Base-by-base conservation (phyloP, 37 sponge, comb jelly and placozoan genomes). In the Lycopodina hypogea region DNA sequence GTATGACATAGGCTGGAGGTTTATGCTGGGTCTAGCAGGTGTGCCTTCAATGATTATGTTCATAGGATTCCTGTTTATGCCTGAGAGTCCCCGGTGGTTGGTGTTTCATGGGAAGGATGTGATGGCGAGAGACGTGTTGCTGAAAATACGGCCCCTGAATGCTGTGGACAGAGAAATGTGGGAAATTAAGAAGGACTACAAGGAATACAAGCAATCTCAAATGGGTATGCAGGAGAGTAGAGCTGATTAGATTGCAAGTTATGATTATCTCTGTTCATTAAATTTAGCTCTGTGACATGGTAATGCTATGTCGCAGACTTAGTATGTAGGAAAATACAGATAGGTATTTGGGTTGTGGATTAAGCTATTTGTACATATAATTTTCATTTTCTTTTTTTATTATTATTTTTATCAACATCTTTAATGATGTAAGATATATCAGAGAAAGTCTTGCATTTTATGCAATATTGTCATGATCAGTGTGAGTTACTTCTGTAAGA, bases 31-130 rank as follows among this genome's bases (percentile, higher is more conserved):
- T 19, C 35, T 90, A 73, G 91, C 81, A 71, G 92, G 84, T 18
- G 72, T 90, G 2, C 97, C 97, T 23, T 88, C 91, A 1, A 40
- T 93, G 2, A 42, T 90, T 21, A 90, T 90, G 94, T 86, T 88
- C 48, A 24, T 90, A n/a, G 97, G 97, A 14, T 76, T 96, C 63
- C 37, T 96, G 42, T 90, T 93, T 36, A 70, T 96, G 81, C 93
- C 97, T 0, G 97, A 96, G 89, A 92, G 80, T 74, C 93, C 97
- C 17, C 84, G 97, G 4, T 96, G 88, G 88, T 83, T 96, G 40
- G 89, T 96, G 34, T 87, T 82, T 58, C 83, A 86, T 28, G 70
- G 82, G n/a, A 78, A 86, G 58, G 32, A 6, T 21, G 79, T 69
- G 21, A 90, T 77, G 68, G 94, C 94, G 0, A 33, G 69, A 30